Evolutionary conservation across 2,113 vertebrate genomes (phyloP).

Genomic region (Pelecanoides urinatrix): DNA sequence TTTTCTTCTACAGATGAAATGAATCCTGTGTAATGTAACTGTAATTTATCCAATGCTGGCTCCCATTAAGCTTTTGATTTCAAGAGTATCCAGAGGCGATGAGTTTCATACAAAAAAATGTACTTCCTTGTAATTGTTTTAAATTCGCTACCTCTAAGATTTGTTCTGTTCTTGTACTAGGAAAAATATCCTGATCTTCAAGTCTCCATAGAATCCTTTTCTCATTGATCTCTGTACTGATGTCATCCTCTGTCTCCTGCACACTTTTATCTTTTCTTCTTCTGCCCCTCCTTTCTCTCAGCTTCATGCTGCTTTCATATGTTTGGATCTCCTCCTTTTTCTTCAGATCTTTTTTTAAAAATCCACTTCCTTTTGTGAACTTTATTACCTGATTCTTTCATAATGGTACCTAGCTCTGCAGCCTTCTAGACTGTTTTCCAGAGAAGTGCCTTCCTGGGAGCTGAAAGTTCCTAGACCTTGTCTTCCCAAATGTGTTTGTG

Average conservation of each 20-base stretch:
- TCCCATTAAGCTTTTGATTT: slow-evolving; percentile 17
- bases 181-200: background rate
- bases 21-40: background rate
- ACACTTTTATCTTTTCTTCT: background rate
- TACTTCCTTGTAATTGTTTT: slow-evolving; percentile 2
- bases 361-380: background rate
- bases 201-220: background rate
- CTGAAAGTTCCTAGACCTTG: background rate
- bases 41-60: slow-evolving; percentile 8
- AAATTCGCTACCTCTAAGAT: background rate
- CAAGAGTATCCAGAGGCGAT: background rate
- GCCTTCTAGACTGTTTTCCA: background rate
- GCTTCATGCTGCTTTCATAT: background rate
- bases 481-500: background rate
- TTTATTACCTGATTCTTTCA: slow-evolving; percentile 1
- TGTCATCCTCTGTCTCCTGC: background rate
- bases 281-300: background rate
- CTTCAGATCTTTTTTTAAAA: background rate
- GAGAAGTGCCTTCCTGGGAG: background rate
- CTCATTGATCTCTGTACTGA: background rate
- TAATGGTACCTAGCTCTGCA: background rate
- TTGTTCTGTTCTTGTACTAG: background rate
- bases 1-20: background rate
- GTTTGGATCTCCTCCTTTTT: background rate
- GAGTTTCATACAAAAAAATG: slow-evolving; percentile 9